A percentile compares a stretch with the other conserved stretches of the same genome.
phyloP scores from a whole-genome alignment of 2,113 vertebrate genomes.

The Cromileptes altivelis region DNA sequence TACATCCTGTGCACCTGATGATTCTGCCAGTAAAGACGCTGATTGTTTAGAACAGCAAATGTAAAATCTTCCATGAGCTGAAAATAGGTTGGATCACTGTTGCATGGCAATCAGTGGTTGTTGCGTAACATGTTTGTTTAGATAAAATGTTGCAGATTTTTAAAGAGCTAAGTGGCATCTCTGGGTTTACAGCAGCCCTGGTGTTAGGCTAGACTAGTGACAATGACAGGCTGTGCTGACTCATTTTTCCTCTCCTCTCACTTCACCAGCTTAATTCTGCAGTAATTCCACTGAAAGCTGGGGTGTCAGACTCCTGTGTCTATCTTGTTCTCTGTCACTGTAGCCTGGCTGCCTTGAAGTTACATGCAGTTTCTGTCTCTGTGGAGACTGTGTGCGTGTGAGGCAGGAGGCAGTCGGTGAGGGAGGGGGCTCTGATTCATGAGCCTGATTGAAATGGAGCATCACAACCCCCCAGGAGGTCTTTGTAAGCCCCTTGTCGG shows the following conservation, averaged over 20 bases:
- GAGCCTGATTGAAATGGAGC: slow-evolving; percentile 70
- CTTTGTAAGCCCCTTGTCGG: slow-evolving; percentile 49
- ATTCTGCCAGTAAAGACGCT: slow-evolving; percentile 21
- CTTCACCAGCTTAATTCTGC: slow-evolving; percentile 67
- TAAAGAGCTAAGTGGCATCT: slow-evolving; percentile 60
- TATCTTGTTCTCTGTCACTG: slow-evolving; percentile 59
- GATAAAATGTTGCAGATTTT: slow-evolving; percentile 56
- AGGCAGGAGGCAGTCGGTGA: neutral
- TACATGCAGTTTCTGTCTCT: slow-evolving; percentile 57
- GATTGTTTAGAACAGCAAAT: slow-evolving; percentile 44
- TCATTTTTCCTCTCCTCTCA: slow-evolving; percentile 63
- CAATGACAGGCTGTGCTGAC: slow-evolving; percentile 72
- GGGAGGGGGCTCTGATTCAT: slow-evolving; percentile 37
- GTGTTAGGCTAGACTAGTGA: slow-evolving; percentile 59
- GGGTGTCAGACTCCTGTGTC: slow-evolving; percentile 58
- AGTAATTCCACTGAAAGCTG: slow-evolving; percentile 68
- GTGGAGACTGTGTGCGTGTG: slow-evolving; percentile 21
- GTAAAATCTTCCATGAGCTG: slow-evolving; percentile 36
- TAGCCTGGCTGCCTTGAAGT: slow-evolving; percentile 62
- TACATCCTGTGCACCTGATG: neutral
- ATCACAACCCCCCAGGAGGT: slow-evolving; percentile 49
- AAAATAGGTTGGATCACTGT: slow-evolving; percentile 62
- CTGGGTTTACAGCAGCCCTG: slow-evolving; percentile 47
- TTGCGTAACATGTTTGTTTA: slow-evolving; percentile 72
- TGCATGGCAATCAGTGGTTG: slow-evolving; percentile 61